These are phyloP conservation scores for Miltochrista miniata DNA, from an alignment of 2,888 invertebrate species.

Conservation along the genomic window DNA sequence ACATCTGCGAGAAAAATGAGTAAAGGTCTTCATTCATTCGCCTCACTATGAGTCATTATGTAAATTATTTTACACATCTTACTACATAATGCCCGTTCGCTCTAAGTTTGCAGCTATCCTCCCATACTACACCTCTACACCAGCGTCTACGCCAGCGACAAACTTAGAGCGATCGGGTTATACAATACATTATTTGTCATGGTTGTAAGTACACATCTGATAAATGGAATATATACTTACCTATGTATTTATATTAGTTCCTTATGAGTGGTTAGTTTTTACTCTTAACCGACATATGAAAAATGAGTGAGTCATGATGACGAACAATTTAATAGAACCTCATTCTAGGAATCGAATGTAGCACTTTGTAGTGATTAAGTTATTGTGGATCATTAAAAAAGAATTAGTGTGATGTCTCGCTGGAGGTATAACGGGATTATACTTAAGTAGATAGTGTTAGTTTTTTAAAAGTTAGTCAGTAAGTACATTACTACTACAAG, in stretches of 20 bases:
- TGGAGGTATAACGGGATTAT: no score
- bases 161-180: no score
- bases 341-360: slow-evolving; percentile 36
- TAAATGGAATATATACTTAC: slow-evolving; percentile 33
- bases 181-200: no score
- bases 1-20: slow-evolving; percentile 35
- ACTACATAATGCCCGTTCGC: no score
- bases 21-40: slow-evolving; percentile 52
- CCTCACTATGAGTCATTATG: slow-evolving; percentile 61
- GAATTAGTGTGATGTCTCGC: slow-evolving; percentile 27
- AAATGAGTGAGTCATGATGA: slow-evolving; percentile 55
- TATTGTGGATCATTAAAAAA: slow-evolving; percentile 41
- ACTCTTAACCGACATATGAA: slow-evolving; percentile 30
- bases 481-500: no score
- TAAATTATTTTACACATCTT: slow-evolving; percentile 48
- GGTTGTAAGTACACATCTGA: neutral
- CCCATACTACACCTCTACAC: no score
- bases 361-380: slow-evolving; percentile 18
- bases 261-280: slow-evolving; percentile 34
- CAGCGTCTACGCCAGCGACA: no score
- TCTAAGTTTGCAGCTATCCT: no score
- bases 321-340: slow-evolving; percentile 18
- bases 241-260: slow-evolving; percentile 30
- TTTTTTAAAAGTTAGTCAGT: no score
- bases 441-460: no score